These are phyloP conservation scores for Pseudonaja textilis DNA, from an alignment of 2,113 vertebrate genomes.

Conservation along the genomic window DNA sequence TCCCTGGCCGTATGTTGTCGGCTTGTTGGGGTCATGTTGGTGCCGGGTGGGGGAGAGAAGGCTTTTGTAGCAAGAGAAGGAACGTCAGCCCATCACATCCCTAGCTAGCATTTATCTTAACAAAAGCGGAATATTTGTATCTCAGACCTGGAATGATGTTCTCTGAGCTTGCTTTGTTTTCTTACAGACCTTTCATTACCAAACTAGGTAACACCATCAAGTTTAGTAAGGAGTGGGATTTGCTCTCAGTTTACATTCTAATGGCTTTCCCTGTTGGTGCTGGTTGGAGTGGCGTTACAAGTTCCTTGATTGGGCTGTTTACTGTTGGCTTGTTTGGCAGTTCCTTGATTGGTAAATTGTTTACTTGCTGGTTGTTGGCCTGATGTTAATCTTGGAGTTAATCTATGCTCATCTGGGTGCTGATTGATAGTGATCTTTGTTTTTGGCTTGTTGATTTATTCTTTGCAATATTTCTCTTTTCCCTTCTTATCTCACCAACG, in stretches of 20 bases:
- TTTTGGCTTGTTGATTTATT: background rate
- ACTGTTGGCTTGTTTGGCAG: background rate
- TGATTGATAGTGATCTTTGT: background rate
- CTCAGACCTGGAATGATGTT: background rate
- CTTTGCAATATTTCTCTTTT: background rate
- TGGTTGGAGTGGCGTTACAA: background rate
- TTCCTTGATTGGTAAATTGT: background rate
- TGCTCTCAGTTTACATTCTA: background rate
- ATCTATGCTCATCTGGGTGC: background rate
- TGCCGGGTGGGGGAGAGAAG: background rate
- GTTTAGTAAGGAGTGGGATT: background rate
- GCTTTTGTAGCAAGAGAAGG: background rate
- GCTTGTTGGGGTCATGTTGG: background rate
- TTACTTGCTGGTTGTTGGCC: background rate
- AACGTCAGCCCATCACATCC: background rate
- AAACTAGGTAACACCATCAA: background rate
- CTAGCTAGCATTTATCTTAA: background rate
- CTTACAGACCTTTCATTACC: background rate
- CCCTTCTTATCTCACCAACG: background rate
- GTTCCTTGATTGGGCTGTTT: background rate
- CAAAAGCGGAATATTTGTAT: background rate
- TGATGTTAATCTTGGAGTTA: background rate
- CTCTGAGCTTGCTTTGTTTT: background rate
- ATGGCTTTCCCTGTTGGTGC: background rate
- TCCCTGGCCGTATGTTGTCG: constrained; percentile 10